A percentile compares a stretch with the other conserved stretches of the same genome.
Evolutionary conservation across 2,888 invertebrate genomes (phyloP).

Genomic region (Pegoplata infirma): DNA sequence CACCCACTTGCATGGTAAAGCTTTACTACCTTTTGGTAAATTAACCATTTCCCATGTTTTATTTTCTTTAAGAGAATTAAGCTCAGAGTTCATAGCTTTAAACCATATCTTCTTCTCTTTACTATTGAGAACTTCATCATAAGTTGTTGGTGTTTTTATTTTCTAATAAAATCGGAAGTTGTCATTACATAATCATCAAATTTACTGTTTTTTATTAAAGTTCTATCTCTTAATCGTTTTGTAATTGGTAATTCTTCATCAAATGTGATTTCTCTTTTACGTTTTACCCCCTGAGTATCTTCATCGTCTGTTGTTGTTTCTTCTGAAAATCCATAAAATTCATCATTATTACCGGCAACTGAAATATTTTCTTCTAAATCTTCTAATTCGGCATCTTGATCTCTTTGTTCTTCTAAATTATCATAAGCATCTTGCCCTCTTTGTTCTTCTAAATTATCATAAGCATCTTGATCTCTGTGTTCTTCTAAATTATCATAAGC

Average conservation of each 20-base stretch:
- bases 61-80: not conserved
- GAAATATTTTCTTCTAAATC: not conserved
- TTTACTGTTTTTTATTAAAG: no score
- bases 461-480: no score
- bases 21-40: not conserved
- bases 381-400: no score
- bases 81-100: not conserved
- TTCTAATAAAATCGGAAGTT: no score
- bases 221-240: not conserved
- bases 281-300: not conserved
- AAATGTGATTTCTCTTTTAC: not conserved
- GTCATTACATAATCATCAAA: no score
- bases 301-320: not conserved
- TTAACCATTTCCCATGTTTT: no score
- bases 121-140: not conserved
- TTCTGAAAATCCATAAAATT: not conserved
- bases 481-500: no score
- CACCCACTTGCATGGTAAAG: conserved; percentile 60
- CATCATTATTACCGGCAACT: not conserved
- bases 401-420: no score
- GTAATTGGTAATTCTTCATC: not conserved
- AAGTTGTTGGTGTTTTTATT: not conserved
- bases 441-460: not conserved
- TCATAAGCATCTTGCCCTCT: no score
- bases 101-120: not conserved